phyloP scores from a whole-genome alignment of 2,888 invertebrate species.

The Carcina quercana region DNA sequence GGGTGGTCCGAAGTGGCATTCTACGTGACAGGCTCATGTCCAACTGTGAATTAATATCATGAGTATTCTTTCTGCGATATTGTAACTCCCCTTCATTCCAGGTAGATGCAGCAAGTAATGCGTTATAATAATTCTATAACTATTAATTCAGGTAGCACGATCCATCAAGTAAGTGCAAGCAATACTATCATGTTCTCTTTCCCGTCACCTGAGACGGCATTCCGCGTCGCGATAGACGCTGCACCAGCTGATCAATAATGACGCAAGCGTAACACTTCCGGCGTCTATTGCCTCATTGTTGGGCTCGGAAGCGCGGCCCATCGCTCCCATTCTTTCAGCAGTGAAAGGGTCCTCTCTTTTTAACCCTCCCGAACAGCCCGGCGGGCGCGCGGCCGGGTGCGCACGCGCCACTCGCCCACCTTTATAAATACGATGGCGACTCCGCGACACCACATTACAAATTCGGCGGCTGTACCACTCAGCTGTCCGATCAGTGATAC shows the following conservation, averaged over 20 bases:
- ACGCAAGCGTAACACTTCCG: constrained; percentile 61
- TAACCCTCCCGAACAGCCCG: constrained; percentile 59
- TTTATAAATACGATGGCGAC: constrained; percentile 73
- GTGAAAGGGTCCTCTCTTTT: constrained; percentile 71
- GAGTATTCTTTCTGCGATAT: no score
- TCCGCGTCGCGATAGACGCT: constrained; percentile 42
- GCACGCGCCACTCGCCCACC: constrained; percentile 46
- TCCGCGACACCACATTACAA: constrained; percentile 65
- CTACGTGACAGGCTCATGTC: no score
- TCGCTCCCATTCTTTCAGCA: constrained; percentile 70
- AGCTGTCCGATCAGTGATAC: constrained; percentile 50
- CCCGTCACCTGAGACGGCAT: constrained; percentile 18
- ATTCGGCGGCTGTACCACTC: constrained; percentile 66
- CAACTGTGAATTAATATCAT: no score
- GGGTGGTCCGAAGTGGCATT: no score
- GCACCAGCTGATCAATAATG: constrained; percentile 50
- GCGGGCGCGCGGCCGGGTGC: constrained; percentile 32
- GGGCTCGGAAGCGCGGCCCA: constrained; percentile 58
- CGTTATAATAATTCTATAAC: no score
- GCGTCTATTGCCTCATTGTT: constrained; percentile 62
- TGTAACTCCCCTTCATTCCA: no score
- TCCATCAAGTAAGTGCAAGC: constrained; percentile 2
- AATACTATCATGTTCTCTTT: constrained; percentile 6
- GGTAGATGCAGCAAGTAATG: no score
- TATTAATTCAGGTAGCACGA: background rate